Conservation (phyloP, 2,113 vertebrate genomes). For the Phylloscopus trochilus region DNA sequence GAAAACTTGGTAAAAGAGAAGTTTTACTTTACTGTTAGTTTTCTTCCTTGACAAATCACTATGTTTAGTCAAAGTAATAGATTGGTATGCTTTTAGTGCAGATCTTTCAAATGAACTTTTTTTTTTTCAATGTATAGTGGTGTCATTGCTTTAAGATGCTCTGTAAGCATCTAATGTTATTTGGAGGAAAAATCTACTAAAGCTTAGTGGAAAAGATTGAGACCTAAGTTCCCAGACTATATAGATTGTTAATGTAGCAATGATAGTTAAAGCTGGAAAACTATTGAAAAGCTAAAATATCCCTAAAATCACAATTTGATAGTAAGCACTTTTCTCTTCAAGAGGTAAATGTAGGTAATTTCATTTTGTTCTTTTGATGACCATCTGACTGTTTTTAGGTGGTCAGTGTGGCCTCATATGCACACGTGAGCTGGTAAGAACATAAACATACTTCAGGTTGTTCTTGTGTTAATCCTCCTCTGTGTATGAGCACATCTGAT, state of each 20-base stretch:
- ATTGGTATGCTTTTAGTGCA: neutral
- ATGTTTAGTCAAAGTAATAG: neutral
- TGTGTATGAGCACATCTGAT: neutral
- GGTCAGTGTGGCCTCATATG: neutral
- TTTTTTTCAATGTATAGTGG: neutral
- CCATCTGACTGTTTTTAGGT: neutral
- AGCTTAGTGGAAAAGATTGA: neutral
- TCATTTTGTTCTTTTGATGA: neutral
- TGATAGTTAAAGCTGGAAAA: neutral
- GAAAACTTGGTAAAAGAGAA: neutral
- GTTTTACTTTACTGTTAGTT: neutral
- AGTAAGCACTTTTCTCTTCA: neutral
- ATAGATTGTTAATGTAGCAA: neutral
- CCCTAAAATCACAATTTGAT: neutral
- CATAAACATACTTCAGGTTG: neutral
- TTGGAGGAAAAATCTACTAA: neutral
- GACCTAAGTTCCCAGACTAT: neutral
- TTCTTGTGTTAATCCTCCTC: neutral
- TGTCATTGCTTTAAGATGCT: constrained; percentile 11
- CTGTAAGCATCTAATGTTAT: neutral
- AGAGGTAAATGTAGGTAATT: neutral
- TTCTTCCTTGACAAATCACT: neutral
- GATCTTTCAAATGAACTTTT: neutral
- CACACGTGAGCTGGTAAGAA: neutral
- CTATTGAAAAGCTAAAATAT: neutral